Evolutionary conservation across 2,888 invertebrate genomes (phyloP), one percentile per base, ranked within the genome.

Genomic region (Omphaloscelis lunosa): DNA sequence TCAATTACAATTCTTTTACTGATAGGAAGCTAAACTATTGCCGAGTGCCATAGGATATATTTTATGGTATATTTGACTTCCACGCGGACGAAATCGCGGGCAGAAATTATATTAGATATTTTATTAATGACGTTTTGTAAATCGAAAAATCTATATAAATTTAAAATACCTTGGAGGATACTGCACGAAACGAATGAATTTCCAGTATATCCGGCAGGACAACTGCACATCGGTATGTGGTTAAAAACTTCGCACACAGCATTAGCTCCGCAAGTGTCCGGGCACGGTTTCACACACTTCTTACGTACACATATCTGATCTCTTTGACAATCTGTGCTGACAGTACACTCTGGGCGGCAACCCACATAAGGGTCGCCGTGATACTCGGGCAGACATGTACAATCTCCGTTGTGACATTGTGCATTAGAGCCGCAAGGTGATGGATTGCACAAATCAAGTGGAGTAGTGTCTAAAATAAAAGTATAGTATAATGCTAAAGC

Each of bases 271-370:
- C 99, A 99, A 39, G 98, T 98, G 80, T 98, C 98, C 15, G 98
- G 97, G 89, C 99, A 98, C 68, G 98, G 98, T 92, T 98, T 98
- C 69, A 96, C 92, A 91, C 98, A 99, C 94, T 98, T 98, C 91
- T 98, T 98, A 87, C 97, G 96, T 1, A 97, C 95, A 90, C 98
- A 98, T 80, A 98, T 98, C 90, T 97, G 97, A 91, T 97, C 97
- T 88, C 97, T 97, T 41, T 97, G 95, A 93, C 98, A 98, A 88
- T 98, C 98, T 20, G 97, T 94, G 91, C 98, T 98, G 8, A 98
- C 94, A n/a, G 98, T 97, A 93, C 98, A 98, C 94, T 98, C 98
- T 8, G 98, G 98, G 86, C 98, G 97, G 92, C 98, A 98, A 63
- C 98, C 98, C 65, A 97, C 93, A 88, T 98, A 98, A 0, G 98